A percentile compares a stretch with the other conserved stretches of the same genome.
Evolutionary conservation across 2,888 invertebrate species (phyloP).

Genomic region (Strigamia crassipes): DNA sequence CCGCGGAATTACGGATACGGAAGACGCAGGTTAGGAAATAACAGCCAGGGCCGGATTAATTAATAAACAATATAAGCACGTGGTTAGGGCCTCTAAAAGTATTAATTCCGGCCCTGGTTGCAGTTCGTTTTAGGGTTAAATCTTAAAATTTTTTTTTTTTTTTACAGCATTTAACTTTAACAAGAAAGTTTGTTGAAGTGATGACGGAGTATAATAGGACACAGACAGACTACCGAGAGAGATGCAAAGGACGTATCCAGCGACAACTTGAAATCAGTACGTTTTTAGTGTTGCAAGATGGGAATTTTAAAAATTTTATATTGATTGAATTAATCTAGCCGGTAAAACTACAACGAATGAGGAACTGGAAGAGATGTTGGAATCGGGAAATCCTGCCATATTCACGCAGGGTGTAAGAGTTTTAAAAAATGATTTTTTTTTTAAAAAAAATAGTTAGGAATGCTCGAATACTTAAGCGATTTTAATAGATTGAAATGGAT

Average conservation of each 20-base stretch:
- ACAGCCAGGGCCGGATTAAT: neutral
- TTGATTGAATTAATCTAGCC: slow-evolving; percentile 63
- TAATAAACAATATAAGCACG: too few relatives aligned
- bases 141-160: neutral
- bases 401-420: slow-evolving; percentile 90
- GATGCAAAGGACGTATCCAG: slow-evolving; percentile 99
- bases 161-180: slow-evolving; percentile 92
- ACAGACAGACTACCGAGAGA: slow-evolving; percentile 98
- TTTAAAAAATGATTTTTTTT: neutral
- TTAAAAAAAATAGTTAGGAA: neutral
- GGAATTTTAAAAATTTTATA: slow-evolving; percentile 15
- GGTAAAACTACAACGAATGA: slow-evolving; percentile 97
- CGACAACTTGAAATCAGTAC: slow-evolving; percentile 97
- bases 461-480: neutral
- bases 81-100: too few relatives aligned
- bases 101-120: too few relatives aligned
- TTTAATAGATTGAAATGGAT: slow-evolving; percentile 94
- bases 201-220: slow-evolving; percentile 99
- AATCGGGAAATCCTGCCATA: slow-evolving; percentile 96
- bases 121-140: neutral
- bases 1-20: slow-evolving; percentile 98
- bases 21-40: slow-evolving; percentile 71
- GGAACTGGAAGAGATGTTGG: slow-evolving; percentile 97
- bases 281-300: neutral
- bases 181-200: slow-evolving; percentile 99